Evolutionary conservation across 2,888 invertebrate species (phyloP).

Genomic region (Cerastis rubricosa): DNA sequence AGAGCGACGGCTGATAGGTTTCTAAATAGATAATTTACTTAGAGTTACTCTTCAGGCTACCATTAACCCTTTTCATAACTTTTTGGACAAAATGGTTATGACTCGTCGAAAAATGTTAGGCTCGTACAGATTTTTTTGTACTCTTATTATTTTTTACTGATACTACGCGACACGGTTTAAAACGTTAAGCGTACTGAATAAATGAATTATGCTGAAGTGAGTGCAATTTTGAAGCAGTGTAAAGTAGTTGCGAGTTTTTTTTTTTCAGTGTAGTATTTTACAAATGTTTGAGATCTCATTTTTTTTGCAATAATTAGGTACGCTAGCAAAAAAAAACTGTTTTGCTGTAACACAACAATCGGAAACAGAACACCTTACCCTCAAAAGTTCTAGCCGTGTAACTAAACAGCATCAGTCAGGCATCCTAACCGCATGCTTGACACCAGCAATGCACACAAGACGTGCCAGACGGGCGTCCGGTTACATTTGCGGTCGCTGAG

Average conservation of each 20-base stretch:
- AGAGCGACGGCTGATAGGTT: conserved; percentile 28
- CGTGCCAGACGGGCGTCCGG: conserved; percentile 75
- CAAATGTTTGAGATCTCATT: background rate
- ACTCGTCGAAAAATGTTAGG: conserved; percentile 8
- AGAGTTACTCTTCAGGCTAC: conserved; percentile 23
- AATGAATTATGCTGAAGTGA: background rate
- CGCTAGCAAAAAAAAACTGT: background rate
- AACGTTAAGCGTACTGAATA: background rate
- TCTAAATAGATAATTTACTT: conserved; percentile 50
- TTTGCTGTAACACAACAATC: background rate
- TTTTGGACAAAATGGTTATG: conserved; percentile 27
- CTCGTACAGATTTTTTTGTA: background rate
- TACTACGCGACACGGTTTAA: background rate
- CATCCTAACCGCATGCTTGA: conserved; percentile 51
- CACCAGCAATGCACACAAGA: conserved; percentile 63
- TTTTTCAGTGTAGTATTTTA: background rate
- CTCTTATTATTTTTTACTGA: background rate
- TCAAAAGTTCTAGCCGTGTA: conserved; percentile 7
- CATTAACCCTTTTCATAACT: conserved; percentile 50
- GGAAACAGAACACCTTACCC: background rate
- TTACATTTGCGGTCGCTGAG: conserved; percentile 77
- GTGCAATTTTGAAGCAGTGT: background rate
- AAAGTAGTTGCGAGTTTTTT: background rate
- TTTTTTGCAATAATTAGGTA: background rate
- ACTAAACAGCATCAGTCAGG: conserved; percentile 53